A percentile compares a stretch with the other conserved stretches of the same genome.
phyloP scores from a whole-genome alignment of 1,140 invertebrate genomes.

The Polyergus mexicanus region DNA sequence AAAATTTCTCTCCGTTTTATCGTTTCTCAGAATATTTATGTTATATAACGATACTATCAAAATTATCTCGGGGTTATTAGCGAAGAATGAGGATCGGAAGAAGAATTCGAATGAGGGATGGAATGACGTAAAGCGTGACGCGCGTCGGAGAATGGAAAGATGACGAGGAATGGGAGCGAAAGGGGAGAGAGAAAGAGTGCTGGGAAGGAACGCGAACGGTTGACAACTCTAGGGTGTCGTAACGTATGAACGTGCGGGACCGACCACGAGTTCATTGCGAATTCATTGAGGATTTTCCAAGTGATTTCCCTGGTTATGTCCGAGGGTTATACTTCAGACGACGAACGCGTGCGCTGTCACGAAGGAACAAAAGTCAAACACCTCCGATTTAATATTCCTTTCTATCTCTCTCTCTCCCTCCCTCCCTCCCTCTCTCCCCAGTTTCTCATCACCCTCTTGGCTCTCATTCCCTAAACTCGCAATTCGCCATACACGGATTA shows the following conservation, averaged over 20 bases:
- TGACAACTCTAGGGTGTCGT: conserved; percentile 68
- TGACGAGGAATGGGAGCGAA: not conserved
- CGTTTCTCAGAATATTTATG: not conserved
- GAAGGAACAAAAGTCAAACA: conserved; percentile 65
- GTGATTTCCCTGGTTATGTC: conserved; percentile 79
- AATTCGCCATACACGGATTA: conserved; percentile 23
- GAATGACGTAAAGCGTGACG: not conserved
- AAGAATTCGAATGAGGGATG: not conserved
- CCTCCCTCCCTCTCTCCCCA: not conserved
- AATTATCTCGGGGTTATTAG: conserved; percentile 13
- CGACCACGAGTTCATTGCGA: conserved; percentile 76
- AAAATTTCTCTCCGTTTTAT: not conserved
- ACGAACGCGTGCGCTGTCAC: conserved; percentile 62
- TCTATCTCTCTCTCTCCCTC: not conserved
- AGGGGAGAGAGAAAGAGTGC: conserved; percentile 32
- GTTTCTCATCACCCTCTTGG: not conserved
- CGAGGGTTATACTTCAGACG: conserved; percentile 70
- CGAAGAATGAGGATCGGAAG: conserved; percentile 38
- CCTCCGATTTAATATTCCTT: conserved; percentile 71
- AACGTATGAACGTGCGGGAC: conserved; percentile 75
- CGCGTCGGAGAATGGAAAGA: not conserved
- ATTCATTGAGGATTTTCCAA: conserved; percentile 80
- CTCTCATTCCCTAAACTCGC: not conserved
- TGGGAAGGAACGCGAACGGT: conserved; percentile 56
- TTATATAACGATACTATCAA: not conserved